These are phyloP conservation scores for Cebus imitator DNA, from an alignment of 2,113 vertebrate genomes.

Conservation along the genomic window DNA sequence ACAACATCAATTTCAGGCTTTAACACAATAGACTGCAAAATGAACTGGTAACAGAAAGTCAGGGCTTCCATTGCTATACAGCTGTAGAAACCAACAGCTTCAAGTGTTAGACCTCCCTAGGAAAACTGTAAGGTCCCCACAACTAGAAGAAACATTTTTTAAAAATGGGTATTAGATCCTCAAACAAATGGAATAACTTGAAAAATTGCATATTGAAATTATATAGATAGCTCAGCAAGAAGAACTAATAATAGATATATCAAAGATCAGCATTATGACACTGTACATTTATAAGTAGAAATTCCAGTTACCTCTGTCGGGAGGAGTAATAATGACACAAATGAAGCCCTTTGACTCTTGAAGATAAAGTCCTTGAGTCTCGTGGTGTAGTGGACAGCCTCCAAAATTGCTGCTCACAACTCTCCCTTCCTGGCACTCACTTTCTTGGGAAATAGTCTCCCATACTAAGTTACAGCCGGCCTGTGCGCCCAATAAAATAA, in stretches of 20 bases:
- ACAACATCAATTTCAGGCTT: not conserved
- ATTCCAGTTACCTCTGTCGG: not conserved
- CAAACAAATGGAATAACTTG: not conserved
- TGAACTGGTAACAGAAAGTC: not conserved
- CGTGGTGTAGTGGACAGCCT: not conserved
- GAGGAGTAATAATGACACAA: not conserved
- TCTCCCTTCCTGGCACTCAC: not conserved
- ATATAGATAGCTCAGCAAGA: not conserved
- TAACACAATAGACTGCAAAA: not conserved
- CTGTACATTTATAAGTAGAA: not conserved
- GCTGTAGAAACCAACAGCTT: not conserved
- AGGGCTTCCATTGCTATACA: not conserved
- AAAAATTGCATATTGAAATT: conserved; percentile 17
- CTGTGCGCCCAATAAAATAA: not conserved
- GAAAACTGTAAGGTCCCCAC: not conserved
- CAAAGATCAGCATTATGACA: not conserved
- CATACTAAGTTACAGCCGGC: not conserved
- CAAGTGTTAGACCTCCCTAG: not conserved
- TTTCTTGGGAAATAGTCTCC: not conserved
- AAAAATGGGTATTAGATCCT: not conserved
- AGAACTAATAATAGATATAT: not conserved
- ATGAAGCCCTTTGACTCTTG: not conserved
- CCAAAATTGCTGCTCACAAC: not conserved
- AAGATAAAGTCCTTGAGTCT: not conserved
- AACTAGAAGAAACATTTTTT: not conserved